Base-by-base conservation (phyloP, 2,797 vertebrate species). In the Euthynnus affinis region DNA sequence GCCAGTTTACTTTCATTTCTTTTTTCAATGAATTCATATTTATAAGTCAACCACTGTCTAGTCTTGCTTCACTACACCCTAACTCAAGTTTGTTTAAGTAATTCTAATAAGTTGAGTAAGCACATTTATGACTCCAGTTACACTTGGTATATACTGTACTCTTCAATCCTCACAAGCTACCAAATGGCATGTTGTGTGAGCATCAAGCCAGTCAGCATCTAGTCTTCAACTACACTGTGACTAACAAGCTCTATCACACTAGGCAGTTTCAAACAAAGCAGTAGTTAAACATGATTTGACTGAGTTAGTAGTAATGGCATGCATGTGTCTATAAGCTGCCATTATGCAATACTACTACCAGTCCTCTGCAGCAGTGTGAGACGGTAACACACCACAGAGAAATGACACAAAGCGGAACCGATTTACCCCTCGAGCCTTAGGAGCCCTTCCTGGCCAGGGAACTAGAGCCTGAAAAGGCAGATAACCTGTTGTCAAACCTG, bases 371-470 rank as follows among this genome's bases (percentile, higher is more conserved):
- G 27, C 55, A 57, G 15, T 18, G 17, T 18, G 6, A 46, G 7
- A 49, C n/a, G 17, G 17, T 49, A 18, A 49, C 17, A 18, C 18
- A 20, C 7, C 46, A 27, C 52, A 27, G 23, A 14, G 53, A 27
- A 57, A 17, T 57, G 27, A 29, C 12, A 25, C 27, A 57, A 57
- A 29, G 58, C 68, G 52, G 40, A 75, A 63, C 49, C 53, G 6
- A 56, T 60, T 76, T 70, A 70, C 72, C 62, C 18, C 53, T 65
- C 57, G 0, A 73, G 66, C 70, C 61, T 74, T 37, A 20, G 62
- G 78, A 78, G 40, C 44, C 34, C 58, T 65, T 23, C 12, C 44
- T 27, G 34, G 22, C 61, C 77, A 67, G 8, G 27, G 46, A 49
- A 66, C 60, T 25, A 71, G 29, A 67, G 46, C 27, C 73, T 63